These are phyloP conservation scores for Escarpia spicata DNA, from an alignment of 2,888 invertebrate genomes.

Conservation along the genomic window DNA sequence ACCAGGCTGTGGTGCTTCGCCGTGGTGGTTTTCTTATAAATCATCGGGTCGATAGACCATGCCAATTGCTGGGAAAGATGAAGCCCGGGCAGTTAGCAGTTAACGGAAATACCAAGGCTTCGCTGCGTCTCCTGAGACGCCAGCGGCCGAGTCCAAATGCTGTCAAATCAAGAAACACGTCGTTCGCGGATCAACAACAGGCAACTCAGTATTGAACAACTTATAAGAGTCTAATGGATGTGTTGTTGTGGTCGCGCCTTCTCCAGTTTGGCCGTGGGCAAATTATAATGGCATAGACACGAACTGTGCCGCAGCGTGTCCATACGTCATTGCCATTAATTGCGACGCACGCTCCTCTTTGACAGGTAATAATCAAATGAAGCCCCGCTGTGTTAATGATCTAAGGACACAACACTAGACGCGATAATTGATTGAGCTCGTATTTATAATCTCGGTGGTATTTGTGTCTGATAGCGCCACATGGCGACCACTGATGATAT, in stretches of 20 bases:
- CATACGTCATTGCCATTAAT: slow-evolving; percentile 6
- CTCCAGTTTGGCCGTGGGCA: not conserved
- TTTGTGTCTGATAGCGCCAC: not conserved
- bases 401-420: not conserved
- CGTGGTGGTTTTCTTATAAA: not conserved
- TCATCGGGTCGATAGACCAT: not conserved
- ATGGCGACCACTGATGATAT: not conserved
- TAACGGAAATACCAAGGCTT: not conserved
- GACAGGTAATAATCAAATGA: not conserved
- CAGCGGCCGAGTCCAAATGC: not conserved
- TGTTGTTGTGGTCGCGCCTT: not conserved
- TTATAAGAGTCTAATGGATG: not conserved
- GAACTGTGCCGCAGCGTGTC: not conserved
- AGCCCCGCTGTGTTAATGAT: not conserved
- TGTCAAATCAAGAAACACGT: slow-evolving; percentile 10
- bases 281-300: not conserved
- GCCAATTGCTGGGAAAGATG: not conserved
- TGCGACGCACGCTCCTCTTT: not conserved
- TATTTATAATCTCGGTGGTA: not conserved
- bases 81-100: not conserved
- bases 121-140: not conserved
- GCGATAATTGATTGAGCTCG: slow-evolving; percentile 7
- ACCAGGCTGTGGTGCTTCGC: not conserved
- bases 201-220: not conserved
- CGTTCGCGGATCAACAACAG: not conserved